phyloP scores from a whole-genome alignment of 2,797 vertebrate genomes.

The Syndactyla subalaris region DNA sequence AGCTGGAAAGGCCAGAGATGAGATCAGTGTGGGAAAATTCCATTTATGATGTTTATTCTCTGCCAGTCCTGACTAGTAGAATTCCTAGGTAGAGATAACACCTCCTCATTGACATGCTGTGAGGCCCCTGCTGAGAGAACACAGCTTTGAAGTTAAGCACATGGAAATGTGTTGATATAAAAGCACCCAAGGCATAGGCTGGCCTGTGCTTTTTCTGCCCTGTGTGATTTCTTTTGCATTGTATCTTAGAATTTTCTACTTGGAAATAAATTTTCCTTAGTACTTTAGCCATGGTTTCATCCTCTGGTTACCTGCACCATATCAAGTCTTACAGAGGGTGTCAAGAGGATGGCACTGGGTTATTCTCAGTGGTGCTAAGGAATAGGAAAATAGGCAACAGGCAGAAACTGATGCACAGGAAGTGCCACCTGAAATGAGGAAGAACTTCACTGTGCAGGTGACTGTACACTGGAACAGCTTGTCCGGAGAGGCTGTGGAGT shows the following conservation, averaged over 20 bases:
- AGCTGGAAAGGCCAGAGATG: background rate
- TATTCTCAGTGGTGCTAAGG: fast-evolving
- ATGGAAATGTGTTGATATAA: background rate
- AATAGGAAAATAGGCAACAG: fast-evolving
- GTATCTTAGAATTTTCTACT: background rate
- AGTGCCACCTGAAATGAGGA: background rate
- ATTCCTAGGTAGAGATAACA: background rate
- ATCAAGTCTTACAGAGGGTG: background rate
- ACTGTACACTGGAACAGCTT: background rate
- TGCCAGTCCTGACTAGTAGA: background rate
- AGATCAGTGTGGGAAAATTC: background rate
- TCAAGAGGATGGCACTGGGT: background rate
- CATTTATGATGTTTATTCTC: background rate
- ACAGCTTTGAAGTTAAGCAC: background rate
- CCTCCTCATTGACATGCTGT: background rate
- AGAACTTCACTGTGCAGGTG: background rate
- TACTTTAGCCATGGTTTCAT: background rate
- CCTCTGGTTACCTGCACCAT: background rate
- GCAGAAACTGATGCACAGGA: background rate
- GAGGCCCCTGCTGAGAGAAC: background rate
- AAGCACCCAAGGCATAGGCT: background rate
- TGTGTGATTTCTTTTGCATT: background rate
- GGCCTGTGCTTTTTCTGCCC: background rate
- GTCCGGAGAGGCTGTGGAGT: background rate
- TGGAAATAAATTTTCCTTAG: background rate